phyloP scores from a whole-genome alignment of 2,797 vertebrate genomes.

The Artibeus lituratus region DNA sequence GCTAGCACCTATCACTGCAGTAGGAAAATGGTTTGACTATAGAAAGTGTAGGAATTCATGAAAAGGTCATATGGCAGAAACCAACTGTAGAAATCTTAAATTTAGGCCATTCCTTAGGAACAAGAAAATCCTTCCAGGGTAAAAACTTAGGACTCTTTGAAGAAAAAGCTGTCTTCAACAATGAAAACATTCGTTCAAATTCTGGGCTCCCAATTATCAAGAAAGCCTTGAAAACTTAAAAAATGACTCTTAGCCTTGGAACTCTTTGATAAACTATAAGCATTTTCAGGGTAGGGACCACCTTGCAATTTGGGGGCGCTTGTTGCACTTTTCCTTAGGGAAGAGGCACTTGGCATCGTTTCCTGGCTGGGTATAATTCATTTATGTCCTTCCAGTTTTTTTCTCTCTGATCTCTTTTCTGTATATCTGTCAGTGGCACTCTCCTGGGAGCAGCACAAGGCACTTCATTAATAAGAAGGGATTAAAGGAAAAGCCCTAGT shows the following conservation, averaged over 20 bases:
- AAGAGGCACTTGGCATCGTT: background rate
- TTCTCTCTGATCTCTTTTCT: constrained; percentile 56
- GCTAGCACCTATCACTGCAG: background rate
- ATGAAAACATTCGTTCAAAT: background rate
- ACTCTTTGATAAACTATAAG: background rate
- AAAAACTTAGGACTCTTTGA: background rate
- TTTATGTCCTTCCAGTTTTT: constrained; percentile 54
- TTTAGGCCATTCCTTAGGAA: background rate
- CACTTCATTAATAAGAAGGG: constrained; percentile 61
- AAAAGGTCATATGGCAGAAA: background rate
- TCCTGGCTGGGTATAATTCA: constrained; percentile 40
- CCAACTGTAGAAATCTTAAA: background rate
- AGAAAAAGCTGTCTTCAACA: background rate
- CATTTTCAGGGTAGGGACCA: background rate
- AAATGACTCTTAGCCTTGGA: background rate
- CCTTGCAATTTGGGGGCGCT: background rate
- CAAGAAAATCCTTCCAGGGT: background rate
- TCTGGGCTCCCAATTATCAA: background rate
- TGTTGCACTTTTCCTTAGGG: constrained; percentile 28
- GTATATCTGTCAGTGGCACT: background rate
- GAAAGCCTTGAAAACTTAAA: background rate
- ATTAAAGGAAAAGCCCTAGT: constrained; percentile 65
- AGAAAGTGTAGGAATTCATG: background rate
- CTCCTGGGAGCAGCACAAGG: constrained; percentile 45
- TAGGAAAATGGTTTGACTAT: background rate